phyloP scores from a whole-genome alignment of 2,797 vertebrate species.

The Distichodus sexfasciatus region DNA sequence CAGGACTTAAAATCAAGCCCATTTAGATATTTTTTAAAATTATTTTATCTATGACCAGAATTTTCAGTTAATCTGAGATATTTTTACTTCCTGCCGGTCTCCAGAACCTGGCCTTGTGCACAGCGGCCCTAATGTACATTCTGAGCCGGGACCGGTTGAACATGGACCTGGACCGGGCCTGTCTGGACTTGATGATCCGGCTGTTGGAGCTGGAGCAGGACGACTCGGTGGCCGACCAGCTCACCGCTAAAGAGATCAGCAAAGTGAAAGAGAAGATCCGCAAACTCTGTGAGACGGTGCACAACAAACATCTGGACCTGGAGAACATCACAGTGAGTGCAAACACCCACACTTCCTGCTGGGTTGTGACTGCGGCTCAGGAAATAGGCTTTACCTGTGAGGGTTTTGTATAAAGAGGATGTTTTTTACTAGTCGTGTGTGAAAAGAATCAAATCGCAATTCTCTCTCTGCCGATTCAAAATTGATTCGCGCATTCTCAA shows the following conservation, averaged over 20 bases:
- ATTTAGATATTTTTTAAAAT: no score
- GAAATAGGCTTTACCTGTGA: no score
- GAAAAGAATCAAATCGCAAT: no score
- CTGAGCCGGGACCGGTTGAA: constrained; percentile 93
- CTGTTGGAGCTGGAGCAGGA: constrained; percentile 93
- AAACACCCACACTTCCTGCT: no score
- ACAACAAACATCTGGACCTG: constrained; percentile 97
- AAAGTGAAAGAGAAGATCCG: constrained; percentile 99
- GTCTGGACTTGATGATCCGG: constrained; percentile 95
- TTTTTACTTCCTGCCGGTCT: not conserved
- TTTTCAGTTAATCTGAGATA: not conserved
- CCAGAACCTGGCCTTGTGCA: constrained; percentile 94
- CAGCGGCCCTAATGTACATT: constrained; percentile 97
- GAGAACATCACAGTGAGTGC: constrained; percentile 93
- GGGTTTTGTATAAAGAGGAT: no score
- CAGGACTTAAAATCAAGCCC: no score
- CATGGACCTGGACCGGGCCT: constrained; percentile 96
- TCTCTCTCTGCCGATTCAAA: no score
- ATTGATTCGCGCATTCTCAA: no score
- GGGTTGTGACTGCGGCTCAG: not conserved
- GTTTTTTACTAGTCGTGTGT: no score
- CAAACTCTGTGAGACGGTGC: constrained; percentile 95
- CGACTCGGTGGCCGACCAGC: constrained; percentile 71
- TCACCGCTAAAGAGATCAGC: constrained; percentile 92
- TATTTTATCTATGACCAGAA: no score